Evolutionary conservation across 2,797 vertebrate genomes (phyloP).

Genomic region (Sardinella longiceps): DNA sequence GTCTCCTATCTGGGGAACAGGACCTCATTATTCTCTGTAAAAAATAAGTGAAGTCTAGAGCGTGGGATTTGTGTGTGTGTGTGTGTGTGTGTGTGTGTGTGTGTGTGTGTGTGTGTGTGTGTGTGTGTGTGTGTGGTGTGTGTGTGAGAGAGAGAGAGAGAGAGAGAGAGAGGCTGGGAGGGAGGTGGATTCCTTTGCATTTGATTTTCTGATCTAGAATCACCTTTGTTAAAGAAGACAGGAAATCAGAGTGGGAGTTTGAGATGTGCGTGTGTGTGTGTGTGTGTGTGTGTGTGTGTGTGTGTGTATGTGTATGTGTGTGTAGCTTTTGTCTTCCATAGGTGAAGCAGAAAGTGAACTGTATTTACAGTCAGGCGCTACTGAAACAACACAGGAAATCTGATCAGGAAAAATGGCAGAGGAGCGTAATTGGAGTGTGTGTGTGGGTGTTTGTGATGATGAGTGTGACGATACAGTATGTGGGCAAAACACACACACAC

Average conservation of each 20-base stretch:
- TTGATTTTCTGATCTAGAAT: not conserved
- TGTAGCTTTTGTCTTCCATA: not conserved
- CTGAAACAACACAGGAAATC: not conserved
- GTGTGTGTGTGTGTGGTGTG: not conserved
- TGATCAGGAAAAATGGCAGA: not conserved
- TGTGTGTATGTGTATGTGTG: not conserved
- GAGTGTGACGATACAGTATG: too few species aligned
- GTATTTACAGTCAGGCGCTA: not conserved
- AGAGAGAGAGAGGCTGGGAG: too few species aligned
- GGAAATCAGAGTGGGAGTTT: too few species aligned
- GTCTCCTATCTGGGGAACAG: slow-evolving; percentile 37
- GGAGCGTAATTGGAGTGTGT: not conserved
- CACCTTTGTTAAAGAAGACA: not conserved
- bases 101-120: slow-evolving; percentile 18
- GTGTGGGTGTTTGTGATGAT: too few species aligned
- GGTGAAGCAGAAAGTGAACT: not conserved
- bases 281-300: slow-evolving; percentile 16
- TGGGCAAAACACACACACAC: not conserved
- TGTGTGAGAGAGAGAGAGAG: not conserved
- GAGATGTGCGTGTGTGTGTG: not conserved
- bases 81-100: slow-evolving; percentile 25
- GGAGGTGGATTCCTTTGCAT: too few species aligned
- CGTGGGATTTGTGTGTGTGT: slow-evolving; percentile 10
- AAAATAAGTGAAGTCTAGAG: slow-evolving; percentile 20
- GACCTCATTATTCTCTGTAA: slow-evolving; percentile 33